Base-by-base conservation (phyloP, 2,113 vertebrate genomes). In the Aegypius monachus region DNA sequence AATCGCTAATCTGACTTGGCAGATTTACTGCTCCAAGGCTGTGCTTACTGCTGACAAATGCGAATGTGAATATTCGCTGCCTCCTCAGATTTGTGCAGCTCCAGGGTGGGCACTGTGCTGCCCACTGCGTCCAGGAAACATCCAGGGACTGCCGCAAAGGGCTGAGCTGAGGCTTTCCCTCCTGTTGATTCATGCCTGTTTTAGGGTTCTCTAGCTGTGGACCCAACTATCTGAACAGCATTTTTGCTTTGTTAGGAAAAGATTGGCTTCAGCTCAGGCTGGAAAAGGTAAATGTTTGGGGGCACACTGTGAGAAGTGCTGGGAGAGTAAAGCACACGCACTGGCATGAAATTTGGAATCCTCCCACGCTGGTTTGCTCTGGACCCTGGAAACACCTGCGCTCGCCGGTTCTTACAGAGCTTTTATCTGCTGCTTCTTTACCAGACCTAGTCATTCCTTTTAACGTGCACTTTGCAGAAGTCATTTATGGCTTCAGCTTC, bases 1-100 rank as follows among this genome's bases (percentile, higher is more conserved):
- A 77, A 90, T 82, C 1, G 1, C 88, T 91, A 88, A 83, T 47
- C 48, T 67, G 71, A 81, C 56, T 63, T 89, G 90, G 83, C 91
- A 91, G 86, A 91, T 78, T 63, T 65, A 67, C 80, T 81, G 47
- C 65, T 93, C 80, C 0, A 4, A 95, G 86, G 83, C 92, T 42
- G 38, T 18, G 56, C 61, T 89, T 75, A 65, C 81, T 95, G 84
- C 89, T 85, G 84, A 91, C 77, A 95, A 86, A 91, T 79, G 56
- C 18, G 47, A 91, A 34, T 2, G 36, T 63, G 77, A 67, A 9
- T 53, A 93, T 92, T 81, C 75, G 34, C 83, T 63, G 72, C 78
- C 90, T 93, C 55, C 81, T 92, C 0, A 0, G 65, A 81, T 74
- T 78, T 80, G 26, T 43, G 61, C 72, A 67, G 68, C 83, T 93